Percentiles rank a stretch among this genome's conserved stretches.
Evolutionary conservation across 2,797 vertebrate species (phyloP).

Genomic region (Peromyscus melanophrys): DNA sequence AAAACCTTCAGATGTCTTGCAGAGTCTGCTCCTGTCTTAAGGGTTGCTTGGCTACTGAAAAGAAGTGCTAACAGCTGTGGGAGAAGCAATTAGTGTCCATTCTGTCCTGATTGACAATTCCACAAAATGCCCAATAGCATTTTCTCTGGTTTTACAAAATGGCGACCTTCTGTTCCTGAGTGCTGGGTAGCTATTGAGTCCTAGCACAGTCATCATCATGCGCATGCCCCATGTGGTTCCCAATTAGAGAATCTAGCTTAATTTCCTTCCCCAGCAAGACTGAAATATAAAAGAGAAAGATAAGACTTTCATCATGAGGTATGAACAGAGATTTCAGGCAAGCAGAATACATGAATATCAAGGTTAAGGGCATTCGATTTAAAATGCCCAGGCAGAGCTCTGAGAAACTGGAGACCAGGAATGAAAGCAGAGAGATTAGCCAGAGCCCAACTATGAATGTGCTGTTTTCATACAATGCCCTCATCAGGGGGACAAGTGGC

Average conservation of each 20-base stretch:
- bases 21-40: conserved; percentile 78
- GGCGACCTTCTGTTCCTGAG: conserved; percentile 81
- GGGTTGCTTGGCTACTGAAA: conserved; percentile 78
- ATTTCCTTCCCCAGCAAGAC: conserved; percentile 80
- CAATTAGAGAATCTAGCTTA: conserved; percentile 80
- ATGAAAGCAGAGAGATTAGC: conserved; percentile 82
- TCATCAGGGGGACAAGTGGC: conserved; percentile 81
- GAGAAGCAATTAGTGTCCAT: conserved; percentile 86
- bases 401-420: conserved; percentile 62
- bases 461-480: conserved; percentile 82
- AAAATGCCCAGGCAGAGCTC: conserved; percentile 77
- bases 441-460: conserved; percentile 57
- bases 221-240: conserved; percentile 79
- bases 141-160: conserved; percentile 83
- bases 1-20: conserved; percentile 75
- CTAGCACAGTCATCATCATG: conserved; percentile 62
- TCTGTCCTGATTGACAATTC: conserved; percentile 84
- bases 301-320: conserved; percentile 83
- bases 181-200: conserved; percentile 69
- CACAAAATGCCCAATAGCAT: conserved; percentile 81
- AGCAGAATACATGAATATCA: conserved; percentile 86
- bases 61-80: conserved; percentile 85
- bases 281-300: conserved; percentile 84
- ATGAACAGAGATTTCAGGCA: conserved; percentile 78
- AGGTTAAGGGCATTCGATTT: conserved; percentile 81